Evolutionary conservation across 2,888 invertebrate species (phyloP).

Genomic region (Pterostichus madidus): DNA sequence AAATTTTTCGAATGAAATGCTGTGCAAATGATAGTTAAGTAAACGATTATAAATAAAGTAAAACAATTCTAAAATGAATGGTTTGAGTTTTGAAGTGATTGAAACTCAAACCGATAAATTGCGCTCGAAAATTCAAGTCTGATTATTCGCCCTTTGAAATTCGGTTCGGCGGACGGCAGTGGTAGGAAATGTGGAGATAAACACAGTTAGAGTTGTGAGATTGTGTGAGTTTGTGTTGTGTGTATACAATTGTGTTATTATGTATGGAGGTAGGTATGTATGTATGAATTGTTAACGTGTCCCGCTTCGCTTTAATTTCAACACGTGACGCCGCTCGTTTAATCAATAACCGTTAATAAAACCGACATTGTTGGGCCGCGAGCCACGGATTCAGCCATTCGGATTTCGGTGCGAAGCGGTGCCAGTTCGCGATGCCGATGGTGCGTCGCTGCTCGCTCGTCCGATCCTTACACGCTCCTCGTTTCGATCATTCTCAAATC

Average conservation of each 20-base stretch:
- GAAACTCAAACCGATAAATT: conserved; percentile 9
- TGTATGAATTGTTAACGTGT: conserved; percentile 60
- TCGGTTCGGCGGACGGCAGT: conserved; percentile 5
- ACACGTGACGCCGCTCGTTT: conserved; percentile 56
- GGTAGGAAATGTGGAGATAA: conserved; percentile 6
- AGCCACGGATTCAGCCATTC: conserved; percentile 44
- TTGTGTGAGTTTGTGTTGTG: conserved; percentile 20
- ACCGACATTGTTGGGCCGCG: conserved; percentile 51
- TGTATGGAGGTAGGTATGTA: conserved; percentile 36
- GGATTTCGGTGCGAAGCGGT: conserved; percentile 18
- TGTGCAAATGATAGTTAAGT: neutral
- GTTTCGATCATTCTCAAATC: conserved; percentile 2
- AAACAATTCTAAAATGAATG: conserved; percentile 5
- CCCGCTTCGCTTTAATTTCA: conserved; percentile 56
- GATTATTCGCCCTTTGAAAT: conserved; percentile 43
- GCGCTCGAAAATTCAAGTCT: conserved; percentile 34
- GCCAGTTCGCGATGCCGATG: conserved; percentile 1
- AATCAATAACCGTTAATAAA: conserved; percentile 64
- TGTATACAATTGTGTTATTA: conserved; percentile 35
- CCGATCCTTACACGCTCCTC: neutral
- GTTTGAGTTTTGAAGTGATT: conserved; percentile 44
- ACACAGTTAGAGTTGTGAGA: conserved; percentile 12
- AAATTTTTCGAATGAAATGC: neutral
- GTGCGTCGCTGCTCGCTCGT: neutral
- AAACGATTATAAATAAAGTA: neutral